Evolutionary conservation across 2,888 invertebrate genomes (phyloP).

Genomic region (Papilio elwesi): DNA sequence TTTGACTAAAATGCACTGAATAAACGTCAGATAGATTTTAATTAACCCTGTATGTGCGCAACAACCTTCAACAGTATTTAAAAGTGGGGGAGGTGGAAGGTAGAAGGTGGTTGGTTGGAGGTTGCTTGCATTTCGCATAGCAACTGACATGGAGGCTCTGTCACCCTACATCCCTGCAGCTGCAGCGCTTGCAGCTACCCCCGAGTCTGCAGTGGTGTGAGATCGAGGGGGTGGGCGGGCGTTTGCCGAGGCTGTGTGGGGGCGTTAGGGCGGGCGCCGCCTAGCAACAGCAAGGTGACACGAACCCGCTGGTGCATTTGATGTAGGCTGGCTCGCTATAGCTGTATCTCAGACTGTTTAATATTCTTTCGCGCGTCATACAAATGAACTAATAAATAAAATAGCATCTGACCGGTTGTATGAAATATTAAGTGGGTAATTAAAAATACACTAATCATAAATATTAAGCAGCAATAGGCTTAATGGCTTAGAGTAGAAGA

Average conservation of each 20-base stretch:
- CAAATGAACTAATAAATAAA: too few species aligned
- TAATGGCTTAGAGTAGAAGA: too few species aligned
- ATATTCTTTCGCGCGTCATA: too few species aligned
- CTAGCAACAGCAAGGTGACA: neutral
- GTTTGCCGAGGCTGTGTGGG: neutral
- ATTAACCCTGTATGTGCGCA: neutral
- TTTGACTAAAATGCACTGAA: neutral
- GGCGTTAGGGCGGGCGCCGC: conserved; percentile 20
- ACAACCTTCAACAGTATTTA: conserved; percentile 10
- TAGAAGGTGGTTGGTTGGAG: neutral
- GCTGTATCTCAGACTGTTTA: too few species aligned
- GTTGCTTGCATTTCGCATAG: conserved; percentile 20
- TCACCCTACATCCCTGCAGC: neutral
- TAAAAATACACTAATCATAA: too few species aligned
- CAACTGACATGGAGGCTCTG: conserved; percentile 10
- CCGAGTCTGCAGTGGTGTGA: conserved; percentile 4
- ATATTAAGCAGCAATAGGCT: too few species aligned
- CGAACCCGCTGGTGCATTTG: too few species aligned
- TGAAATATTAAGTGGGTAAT: too few species aligned
- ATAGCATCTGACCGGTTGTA: too few species aligned
- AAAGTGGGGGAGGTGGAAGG: neutral
- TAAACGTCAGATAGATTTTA: conserved; percentile 8
- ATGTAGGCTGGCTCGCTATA: too few species aligned
- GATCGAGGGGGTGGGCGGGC: neutral
- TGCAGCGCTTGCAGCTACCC: conserved; percentile 26